These are phyloP conservation scores for Trissonchulus latispiculum DNA, from an alignment of 2,888 invertebrate species.

Conservation along the genomic window DNA sequence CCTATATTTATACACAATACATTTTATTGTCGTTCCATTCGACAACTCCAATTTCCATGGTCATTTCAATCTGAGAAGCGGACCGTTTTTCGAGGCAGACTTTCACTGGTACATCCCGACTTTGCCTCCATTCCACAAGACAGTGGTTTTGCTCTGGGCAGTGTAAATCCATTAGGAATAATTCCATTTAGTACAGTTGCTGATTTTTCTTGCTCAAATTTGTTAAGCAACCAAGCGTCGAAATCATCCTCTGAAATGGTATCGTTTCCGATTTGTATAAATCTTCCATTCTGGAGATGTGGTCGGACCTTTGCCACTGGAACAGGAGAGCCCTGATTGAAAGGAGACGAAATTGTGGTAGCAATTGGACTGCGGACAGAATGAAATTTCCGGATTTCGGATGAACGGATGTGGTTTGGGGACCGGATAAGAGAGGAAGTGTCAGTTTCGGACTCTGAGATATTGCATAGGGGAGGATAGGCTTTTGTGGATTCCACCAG, in stretches of 20 bases:
- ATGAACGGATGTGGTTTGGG: background rate
- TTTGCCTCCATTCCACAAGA: background rate
- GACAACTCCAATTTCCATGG: no score
- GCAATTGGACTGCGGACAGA: background rate
- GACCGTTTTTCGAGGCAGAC: background rate
- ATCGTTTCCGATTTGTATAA: slow-evolving; percentile 8
- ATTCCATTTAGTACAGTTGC: background rate
- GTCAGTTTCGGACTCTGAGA: background rate
- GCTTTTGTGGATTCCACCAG: background rate
- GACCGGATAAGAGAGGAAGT: background rate
- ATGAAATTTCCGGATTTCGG: background rate
- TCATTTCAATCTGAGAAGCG: no score
- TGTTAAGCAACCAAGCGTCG: slow-evolving; percentile 14
- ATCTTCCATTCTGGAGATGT: slow-evolving; percentile 9
- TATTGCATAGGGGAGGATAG: background rate
- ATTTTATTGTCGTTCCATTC: no score
- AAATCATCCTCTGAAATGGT: slow-evolving; percentile 9
- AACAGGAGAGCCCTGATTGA: background rate
- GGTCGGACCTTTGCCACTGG: slow-evolving; percentile 9
- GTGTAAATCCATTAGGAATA: background rate
- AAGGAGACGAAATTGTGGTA: background rate
- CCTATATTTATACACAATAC: no score
- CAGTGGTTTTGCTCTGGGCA: background rate
- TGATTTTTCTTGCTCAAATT: slow-evolving; percentile 1
- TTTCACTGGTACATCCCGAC: background rate